Base-by-base conservation (phyloP, 2,888 invertebrate species). In the Lucinisca nassula region DNA sequence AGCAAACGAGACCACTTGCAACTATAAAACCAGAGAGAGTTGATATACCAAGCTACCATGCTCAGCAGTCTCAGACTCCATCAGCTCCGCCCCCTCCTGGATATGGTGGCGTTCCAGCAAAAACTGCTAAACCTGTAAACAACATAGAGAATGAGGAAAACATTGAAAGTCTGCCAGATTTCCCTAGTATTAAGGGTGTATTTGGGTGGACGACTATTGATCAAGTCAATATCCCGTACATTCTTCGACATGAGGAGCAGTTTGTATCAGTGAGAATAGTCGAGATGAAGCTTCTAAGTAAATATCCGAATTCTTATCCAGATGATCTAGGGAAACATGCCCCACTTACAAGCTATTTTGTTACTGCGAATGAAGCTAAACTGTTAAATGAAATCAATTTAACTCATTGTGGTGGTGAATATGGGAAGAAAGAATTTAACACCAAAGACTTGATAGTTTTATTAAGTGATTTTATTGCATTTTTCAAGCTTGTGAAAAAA, bases 201-300 rank as follows among this genome's bases (percentile, higher is more conserved):
- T 99, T 99, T 96, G 98, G 98, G 79, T 99, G 99, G 99, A 98
- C 98, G 86, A 98, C 98, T 93, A 97, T 99, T 76, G 98, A 98
- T 88, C 98, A 95, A 35, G 95, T 96, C 4, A 95, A 96, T 89
- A 93, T 99, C 95, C 99, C 99, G 0, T 99, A 98, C 96, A 98
- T 99, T 91, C 98, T 98, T 95, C 97, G 99, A 21, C 93, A 97
- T 78, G 97, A 97, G 27, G 98, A 98, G 95, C 98, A 98, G 96
- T 99, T 98, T 96, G 98, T 98, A 95, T 98, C 99, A n/a, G 99
- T 99, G 78, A 97, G 98, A 81, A 98, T 99, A 97, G 98, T 99
- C 35, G 99, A 99, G 96, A 97, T 98, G 94, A 99, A 99, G 96
- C 97, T 99, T 61, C 91, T 95, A 21, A 94, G 94, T 84, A 92